A percentile compares a stretch with the other conserved stretches of the same genome.
Conservation (phyloP, 2,113 vertebrate genomes). For the Pluvianellus socialis region DNA sequence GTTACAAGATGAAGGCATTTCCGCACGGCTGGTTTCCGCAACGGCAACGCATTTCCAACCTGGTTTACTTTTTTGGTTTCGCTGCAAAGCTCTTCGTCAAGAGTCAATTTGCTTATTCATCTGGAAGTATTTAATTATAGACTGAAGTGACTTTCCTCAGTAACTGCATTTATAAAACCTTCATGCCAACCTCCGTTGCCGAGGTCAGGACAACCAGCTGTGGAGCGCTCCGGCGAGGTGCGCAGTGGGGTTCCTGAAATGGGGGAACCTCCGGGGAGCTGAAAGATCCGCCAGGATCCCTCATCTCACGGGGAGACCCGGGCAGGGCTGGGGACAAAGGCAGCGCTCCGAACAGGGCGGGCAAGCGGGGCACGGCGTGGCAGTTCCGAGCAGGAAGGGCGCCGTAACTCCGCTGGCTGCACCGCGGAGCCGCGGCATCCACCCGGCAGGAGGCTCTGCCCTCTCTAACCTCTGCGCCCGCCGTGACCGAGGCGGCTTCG, state of each 20-base stretch:
- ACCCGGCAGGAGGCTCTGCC: too few relatives aligned
- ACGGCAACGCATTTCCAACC: neutral
- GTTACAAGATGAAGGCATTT: neutral
- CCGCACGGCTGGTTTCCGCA: neutral
- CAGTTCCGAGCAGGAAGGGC: neutral
- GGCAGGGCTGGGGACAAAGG: neutral
- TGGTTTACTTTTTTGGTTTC: neutral
- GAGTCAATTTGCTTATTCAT: neutral
- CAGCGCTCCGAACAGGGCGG: too few relatives aligned
- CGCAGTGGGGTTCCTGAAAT: neutral
- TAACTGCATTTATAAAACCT: neutral
- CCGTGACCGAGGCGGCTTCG: too few relatives aligned
- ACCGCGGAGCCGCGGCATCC: too few relatives aligned
- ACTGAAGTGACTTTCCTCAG: neutral
- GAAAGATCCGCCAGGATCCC: rapidly evolving
- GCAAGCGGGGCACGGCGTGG: too few relatives aligned
- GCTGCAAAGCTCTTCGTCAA: neutral
- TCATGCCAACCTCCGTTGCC: neutral
- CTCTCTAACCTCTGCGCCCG: too few relatives aligned
- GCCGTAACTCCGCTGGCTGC: neutral
- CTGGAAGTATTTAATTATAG: neutral
- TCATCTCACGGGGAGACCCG: too few relatives aligned
- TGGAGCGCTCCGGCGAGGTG: rapidly evolving
- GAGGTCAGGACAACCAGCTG: rapidly evolving
- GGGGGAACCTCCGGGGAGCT: neutral